Base-by-base conservation (phyloP, 1,140 invertebrate species). In the Calycopis cecrops region DNA sequence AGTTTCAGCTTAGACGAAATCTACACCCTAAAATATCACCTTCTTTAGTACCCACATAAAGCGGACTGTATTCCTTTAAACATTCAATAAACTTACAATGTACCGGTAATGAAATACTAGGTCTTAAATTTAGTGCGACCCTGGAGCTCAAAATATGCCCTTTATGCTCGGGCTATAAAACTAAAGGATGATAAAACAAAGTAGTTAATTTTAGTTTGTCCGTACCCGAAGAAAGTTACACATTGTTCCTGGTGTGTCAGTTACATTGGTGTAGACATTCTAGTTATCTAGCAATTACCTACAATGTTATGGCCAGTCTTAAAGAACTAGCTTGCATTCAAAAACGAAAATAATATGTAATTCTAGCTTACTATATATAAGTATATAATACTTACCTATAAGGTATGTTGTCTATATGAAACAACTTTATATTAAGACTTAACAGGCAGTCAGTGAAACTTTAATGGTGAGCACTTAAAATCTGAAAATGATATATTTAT, bases 71-170 rank as follows among this genome's bases (percentile, higher is more conserved):
- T 44, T 44, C 40, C 40, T 44, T 44, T 44, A 14, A 44, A 44
- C 40, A 44, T 44, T 44, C 40, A 44, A 44, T 44, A 44, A 44
- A 44, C 14, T 16, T 18, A 44, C 40, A 44, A 44, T 44, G 40
- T 44, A 44, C 40, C 17, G 2, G 21, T 14, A 44, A 44, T 44
- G 40, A 44, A 44, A 44, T 44, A 44, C 40, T 16, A 44, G 14
- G 40, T 44, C 40, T 44, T 16, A 16, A 44, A 44, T 44, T 44
- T 16, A 17, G 12, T 28, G 21, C 7, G 40, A 44, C 40, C 40
- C 12, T 44, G 40, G 38, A n/a, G 40, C 40, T 44, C 40, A 44
- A 44, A 44, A 44, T 44, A 44, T 44, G 40, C 40, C 40, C 40
- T 44, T 44, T 44, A 44, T 18, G 40, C 40, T 44, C 14, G 14